These are phyloP conservation scores for Oreortyx pictus DNA, from an alignment of 2,797 vertebrate species.

Conservation along the genomic window DNA sequence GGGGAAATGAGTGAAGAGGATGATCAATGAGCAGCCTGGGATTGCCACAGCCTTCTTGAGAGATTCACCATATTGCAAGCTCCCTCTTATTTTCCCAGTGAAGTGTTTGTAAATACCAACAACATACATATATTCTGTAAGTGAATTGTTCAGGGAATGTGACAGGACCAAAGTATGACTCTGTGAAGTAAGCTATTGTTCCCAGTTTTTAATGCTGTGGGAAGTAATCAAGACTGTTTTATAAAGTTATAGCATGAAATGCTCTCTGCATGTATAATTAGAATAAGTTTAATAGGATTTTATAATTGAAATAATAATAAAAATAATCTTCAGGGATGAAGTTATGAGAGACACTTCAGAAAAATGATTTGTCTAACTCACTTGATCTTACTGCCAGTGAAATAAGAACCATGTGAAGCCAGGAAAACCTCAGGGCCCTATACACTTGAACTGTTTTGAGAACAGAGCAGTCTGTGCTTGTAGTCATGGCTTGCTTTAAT, in stretches of 20 bases:
- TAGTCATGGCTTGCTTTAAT: no score
- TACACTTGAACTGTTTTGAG: neutral
- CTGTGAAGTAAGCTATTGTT: neutral
- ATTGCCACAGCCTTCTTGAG: neutral
- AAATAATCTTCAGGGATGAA: neutral
- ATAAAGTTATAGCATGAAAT: neutral
- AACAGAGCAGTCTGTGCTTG: neutral
- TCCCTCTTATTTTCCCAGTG: neutral
- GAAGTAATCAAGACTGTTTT: neutral
- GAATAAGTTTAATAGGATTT: neutral
- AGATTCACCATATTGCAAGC: rapidly evolving
- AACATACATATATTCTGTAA: neutral
- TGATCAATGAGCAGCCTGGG: neutral
- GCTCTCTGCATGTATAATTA: neutral
- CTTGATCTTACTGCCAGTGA: neutral
- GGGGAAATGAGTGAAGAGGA: neutral
- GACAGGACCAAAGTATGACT: neutral
- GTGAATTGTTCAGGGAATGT: neutral
- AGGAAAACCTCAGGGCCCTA: neutral
- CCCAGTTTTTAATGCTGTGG: neutral
- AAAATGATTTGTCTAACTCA: neutral
- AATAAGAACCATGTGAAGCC: rapidly evolving
- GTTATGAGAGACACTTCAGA: neutral
- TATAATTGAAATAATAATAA: neutral
- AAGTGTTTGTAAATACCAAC: neutral